Conservation (phyloP, 2,888 invertebrate species). For the Conistra vaccinii region DNA sequence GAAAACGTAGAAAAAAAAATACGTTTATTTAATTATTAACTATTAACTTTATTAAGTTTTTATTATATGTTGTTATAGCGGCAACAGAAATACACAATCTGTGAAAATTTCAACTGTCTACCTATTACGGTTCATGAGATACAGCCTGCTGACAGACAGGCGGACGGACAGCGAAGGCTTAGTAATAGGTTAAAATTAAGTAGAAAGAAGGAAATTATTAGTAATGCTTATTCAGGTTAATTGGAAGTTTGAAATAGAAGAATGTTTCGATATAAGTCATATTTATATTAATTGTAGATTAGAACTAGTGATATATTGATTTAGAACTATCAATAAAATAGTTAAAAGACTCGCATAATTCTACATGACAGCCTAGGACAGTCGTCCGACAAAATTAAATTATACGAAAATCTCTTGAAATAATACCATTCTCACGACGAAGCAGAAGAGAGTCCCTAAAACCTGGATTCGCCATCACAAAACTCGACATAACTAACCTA, state of each 20-base stretch:
- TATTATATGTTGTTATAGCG: too few species aligned
- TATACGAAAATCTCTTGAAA: neutral
- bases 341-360: neutral
- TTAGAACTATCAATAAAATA: neutral
- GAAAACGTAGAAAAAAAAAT: too few species aligned
- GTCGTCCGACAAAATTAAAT: neutral
- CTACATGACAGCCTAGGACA: neutral
- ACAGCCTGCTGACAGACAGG: too few species aligned
- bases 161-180: too few species aligned
- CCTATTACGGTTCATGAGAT: too few species aligned
- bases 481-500: slow-evolving; percentile 38
- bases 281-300: neutral
- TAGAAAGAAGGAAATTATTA: neutral
- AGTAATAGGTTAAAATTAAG: neutral
- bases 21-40: too few species aligned
- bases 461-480: slow-evolving; percentile 27
- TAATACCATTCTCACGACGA: neutral
- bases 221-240: neutral
- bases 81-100: too few species aligned
- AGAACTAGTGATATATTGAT: neutral
- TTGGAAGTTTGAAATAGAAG: neutral
- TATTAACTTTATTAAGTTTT: too few species aligned
- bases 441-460: neutral
- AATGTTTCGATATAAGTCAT: neutral
- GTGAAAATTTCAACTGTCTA: too few species aligned